Base-by-base conservation (phyloP, 2,888 invertebrate species). In the Dyspetes luteomarginatus region DNA sequence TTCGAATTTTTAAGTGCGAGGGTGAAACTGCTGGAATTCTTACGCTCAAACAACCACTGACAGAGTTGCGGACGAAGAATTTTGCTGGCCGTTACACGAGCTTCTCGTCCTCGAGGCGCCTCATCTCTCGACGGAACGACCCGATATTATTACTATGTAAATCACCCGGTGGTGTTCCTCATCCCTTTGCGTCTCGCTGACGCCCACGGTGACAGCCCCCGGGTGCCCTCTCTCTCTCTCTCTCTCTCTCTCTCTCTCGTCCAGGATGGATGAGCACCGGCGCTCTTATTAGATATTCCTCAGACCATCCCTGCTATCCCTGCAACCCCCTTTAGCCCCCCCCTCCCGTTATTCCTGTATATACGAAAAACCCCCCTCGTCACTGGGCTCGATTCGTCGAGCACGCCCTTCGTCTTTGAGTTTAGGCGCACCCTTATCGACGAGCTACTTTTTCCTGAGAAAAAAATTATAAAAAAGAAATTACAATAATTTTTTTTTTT, bases 111-210 rank as follows among this genome's bases (percentile, higher is more conserved):
- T 45, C 30, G 68, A 50, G 67, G n/a, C 55, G 71, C 45, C 43
- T 50, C 45, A 72, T 58, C 41, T 72, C 62, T 79, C 80, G 64
- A 41, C 68, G 78, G 48, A 72, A 79, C 86, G 87, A 86, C 88
- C 89, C 89, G 89, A 91, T 92, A 92, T 92, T 92, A 92, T 92
- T 92, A 92, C 92, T 91, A 92, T 92, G 92, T 91, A 92, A 92
- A 92, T 92, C 91, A 91, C 89, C 87, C 88, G 87, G 85, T 87
- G 87, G 86, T 80, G 73, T 77, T 28, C 72, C 80, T 78, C 84
- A 73, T 76, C 73, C 78, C 80, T 74, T 64, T 67, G 72, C 64
- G 76, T 65, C 71, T 55, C 83, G 87, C 87, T 88, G 89, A 91
- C 90, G 91, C 91, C 90, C 87, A 90, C 90, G 89, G 91, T 91